Evolutionary conservation across 1,140 invertebrate species (phyloP), one percentile per base, ranked within the genome.

Genomic region (Sipha flava): DNA sequence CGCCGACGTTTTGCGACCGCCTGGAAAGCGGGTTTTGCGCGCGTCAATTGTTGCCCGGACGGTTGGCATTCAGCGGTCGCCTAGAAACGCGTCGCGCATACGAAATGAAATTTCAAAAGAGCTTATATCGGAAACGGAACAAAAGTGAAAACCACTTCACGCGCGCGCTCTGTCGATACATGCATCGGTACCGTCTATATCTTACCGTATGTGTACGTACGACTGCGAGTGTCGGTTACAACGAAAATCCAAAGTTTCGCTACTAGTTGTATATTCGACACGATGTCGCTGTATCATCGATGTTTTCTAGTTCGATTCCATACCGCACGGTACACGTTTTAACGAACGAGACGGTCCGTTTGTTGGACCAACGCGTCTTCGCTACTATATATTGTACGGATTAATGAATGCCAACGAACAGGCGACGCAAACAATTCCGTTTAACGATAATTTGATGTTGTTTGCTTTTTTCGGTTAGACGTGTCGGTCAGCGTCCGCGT

Each of bases 401-500:
- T n/a, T n/a, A n/a, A n/a, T n/a, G n/a, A n/a, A n/a, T n/a, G n/a
- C n/a, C n/a, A n/a, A n/a, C n/a, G n/a, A n/a, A n/a, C n/a, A n/a
- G n/a, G n/a, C n/a, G n/a, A n/a, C n/a, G n/a, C n/a, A n/a, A n/a
- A n/a, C n/a, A n/a, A n/a, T n/a, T n/a, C n/a, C n/a, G n/a, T n/a
- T n/a, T 16, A 26, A 12, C 52, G 18, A 47, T 54, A 9, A 29
- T 52, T 73, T 54, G 10, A 47, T 40, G 54, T 70, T 70, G 7
- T 34, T 21, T 14, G 49, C 49, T 21, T 73, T 70, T 14, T 54
- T 45, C 62, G 59, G 2, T 82, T 83, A 92, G 91, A 92, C 85
- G 90, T 91, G 45, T 90, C 90, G 12, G 90, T 92, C 23, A 91
- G 90, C 45, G 84, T 91, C 21, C 86, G 91, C 81, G 87, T 91